phyloP scores from a whole-genome alignment of 2,113 vertebrate species.

The Gymnobelideus leadbeateri region DNA sequence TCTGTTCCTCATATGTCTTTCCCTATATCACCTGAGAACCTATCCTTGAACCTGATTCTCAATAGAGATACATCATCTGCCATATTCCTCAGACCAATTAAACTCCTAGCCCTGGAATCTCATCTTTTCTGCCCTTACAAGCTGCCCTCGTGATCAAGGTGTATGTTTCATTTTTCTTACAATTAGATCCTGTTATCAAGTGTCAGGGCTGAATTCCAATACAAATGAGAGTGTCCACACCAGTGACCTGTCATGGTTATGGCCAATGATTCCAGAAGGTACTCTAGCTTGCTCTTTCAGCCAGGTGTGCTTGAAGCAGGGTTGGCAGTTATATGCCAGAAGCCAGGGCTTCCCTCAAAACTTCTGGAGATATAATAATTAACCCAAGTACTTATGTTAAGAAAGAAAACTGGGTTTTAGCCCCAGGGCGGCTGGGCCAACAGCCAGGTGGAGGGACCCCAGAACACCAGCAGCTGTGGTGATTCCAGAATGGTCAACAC shows the following conservation, averaged over 20 bases:
- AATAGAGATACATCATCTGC: background rate
- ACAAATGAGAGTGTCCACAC: background rate
- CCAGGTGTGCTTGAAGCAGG: background rate
- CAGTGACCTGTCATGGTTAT: background rate
- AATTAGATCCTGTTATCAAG: background rate
- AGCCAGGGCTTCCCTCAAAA: background rate
- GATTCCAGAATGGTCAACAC: too few species aligned
- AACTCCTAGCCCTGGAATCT: background rate
- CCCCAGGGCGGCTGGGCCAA: too few species aligned
- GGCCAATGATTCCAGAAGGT: background rate
- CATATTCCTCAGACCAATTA: background rate
- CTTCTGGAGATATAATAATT: background rate
- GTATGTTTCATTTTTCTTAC: background rate
- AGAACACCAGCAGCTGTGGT: too few species aligned
- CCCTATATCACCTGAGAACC: background rate
- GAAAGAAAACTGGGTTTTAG: too few species aligned
- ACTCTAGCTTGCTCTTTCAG: background rate
- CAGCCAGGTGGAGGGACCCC: too few species aligned
- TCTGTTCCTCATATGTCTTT: background rate
- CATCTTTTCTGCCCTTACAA: background rate
- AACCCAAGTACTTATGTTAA: background rate
- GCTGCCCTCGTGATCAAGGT: background rate
- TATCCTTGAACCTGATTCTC: background rate
- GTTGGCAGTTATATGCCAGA: background rate
- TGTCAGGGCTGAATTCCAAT: background rate